Percentiles rank a stretch among this genome's conserved stretches.
Conservation (phyloP, 2,113 vertebrate species). For the Phoenicopterus ruber region DNA sequence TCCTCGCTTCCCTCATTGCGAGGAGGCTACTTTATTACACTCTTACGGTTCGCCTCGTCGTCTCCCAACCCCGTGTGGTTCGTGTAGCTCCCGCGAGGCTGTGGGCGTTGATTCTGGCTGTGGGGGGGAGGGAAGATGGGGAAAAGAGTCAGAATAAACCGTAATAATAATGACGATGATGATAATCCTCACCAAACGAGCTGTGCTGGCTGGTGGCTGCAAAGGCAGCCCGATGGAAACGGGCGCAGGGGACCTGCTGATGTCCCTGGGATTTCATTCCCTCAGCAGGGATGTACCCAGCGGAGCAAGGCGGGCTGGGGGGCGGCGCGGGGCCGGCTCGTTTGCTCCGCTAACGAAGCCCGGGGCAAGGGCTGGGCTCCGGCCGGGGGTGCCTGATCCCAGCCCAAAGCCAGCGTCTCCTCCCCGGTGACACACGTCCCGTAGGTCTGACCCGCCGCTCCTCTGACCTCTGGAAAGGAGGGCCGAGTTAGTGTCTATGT, state of each 20-base stretch:
- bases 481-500: too few species aligned
- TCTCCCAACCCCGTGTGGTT: background rate
- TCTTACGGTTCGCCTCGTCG: background rate
- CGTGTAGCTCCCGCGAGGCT: rapidly evolving
- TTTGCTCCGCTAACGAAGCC: background rate
- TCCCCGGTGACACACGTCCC: too few species aligned
- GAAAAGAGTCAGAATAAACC: background rate
- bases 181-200: background rate
- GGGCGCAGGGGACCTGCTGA: background rate
- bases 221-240: background rate
- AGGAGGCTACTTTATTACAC: background rate
- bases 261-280: too few species aligned
- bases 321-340: rapidly evolving
- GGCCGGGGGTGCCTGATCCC: background rate
- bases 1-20: background rate
- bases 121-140: background rate
- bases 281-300: background rate
- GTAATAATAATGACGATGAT: background rate
- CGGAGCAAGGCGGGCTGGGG: background rate
- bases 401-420: background rate
- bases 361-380: background rate
- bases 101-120: background rate
- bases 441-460: background rate
- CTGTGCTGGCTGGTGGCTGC: background rate
- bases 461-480: background rate